Percentiles rank a stretch among this genome's conserved stretches.
Evolutionary conservation across 2,888 invertebrate species (phyloP).

Genomic region (Pyrocoelia pectoralis): DNA sequence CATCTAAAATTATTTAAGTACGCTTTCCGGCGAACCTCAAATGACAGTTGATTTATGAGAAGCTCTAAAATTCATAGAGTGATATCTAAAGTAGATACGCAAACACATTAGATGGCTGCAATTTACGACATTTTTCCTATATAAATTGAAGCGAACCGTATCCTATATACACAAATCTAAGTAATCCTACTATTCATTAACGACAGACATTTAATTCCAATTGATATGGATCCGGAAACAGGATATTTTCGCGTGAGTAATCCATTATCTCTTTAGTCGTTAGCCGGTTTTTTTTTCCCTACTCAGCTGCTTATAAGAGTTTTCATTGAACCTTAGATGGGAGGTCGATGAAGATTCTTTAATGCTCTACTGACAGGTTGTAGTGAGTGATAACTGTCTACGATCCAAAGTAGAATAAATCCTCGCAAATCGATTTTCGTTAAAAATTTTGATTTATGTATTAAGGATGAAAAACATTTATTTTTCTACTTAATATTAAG

Average conservation of each 20-base stretch:
- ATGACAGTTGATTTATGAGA: too few species aligned
- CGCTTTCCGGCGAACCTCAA: too few species aligned
- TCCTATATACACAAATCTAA: conserved; percentile 6
- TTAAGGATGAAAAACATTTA: neutral
- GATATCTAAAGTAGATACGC: neutral
- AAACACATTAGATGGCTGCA: neutral
- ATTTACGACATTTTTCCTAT: neutral
- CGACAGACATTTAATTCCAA: conserved; percentile 47
- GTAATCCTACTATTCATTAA: conserved; percentile 50
- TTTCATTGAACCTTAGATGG: conserved; percentile 37
- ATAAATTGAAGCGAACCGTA: neutral
- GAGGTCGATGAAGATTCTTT: conserved; percentile 37
- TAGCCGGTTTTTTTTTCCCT: conserved; percentile 15
- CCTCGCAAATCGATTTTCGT: conserved; percentile 2
- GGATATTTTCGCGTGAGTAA: conserved; percentile 35
- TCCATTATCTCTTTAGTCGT: conserved; percentile 45
- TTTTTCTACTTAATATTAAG: neutral
- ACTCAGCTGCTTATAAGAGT: conserved; percentile 29
- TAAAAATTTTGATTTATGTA: neutral
- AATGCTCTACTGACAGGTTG: conserved; percentile 40
- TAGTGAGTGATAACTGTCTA: conserved; percentile 38
- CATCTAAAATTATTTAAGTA: too few species aligned
- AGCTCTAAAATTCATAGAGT: too few species aligned
- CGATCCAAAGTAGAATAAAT: conserved; percentile 26
- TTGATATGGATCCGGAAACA: conserved; percentile 41